Base-by-base conservation (phyloP, 2,888 invertebrate species). In the Helleia helle region DNA sequence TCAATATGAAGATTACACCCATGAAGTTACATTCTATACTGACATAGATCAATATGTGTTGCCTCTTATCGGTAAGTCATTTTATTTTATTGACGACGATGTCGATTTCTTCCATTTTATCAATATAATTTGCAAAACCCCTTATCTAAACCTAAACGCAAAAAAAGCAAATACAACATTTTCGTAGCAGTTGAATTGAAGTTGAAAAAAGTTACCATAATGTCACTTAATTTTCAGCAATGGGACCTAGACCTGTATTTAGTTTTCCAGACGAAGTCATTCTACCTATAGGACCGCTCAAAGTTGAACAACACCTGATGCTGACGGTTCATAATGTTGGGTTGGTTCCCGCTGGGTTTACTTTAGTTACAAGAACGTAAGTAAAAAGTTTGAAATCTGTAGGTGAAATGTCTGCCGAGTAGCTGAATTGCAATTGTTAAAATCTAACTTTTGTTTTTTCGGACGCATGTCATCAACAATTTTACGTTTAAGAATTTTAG, bases 41-140 rank as follows among this genome's bases (percentile, higher is more conserved):
- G 87, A 87, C 36, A 53, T 59, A 4, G 87, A 87, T 55, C 70
- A 71, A 27, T 86, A 90, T 47, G 56, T 65, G n/a, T 55, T 91
- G 18, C 87, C 89, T 1, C 59, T 90, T n/a, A 80, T 88, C 54
- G 90, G 90, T 89, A 65, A 71, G 59, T 29, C 9, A 1, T n/a
- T n/a, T n/a, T n/a, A n/a, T n/a, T n/a, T n/a, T n/a, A n/a, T n/a
- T n/a, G n/a, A n/a, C n/a, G n/a, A n/a, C n/a, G n/a, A n/a, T n/a
- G n/a, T n/a, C n/a, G n/a, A n/a, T n/a, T n/a, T n/a, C n/a, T n/a
- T n/a, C n/a, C n/a, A n/a, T n/a, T n/a, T n/a, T n/a, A n/a, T n/a
- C n/a, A n/a, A n/a, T n/a, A n/a, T n/a, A n/a, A n/a, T n/a, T n/a
- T n/a, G n/a, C n/a, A n/a, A n/a, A n/a, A n/a, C n/a, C n/a, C n/a